These are phyloP conservation scores for Chlamydotis undulata DNA, from an alignment of 2,113 vertebrate genomes.

Conservation along the genomic window DNA sequence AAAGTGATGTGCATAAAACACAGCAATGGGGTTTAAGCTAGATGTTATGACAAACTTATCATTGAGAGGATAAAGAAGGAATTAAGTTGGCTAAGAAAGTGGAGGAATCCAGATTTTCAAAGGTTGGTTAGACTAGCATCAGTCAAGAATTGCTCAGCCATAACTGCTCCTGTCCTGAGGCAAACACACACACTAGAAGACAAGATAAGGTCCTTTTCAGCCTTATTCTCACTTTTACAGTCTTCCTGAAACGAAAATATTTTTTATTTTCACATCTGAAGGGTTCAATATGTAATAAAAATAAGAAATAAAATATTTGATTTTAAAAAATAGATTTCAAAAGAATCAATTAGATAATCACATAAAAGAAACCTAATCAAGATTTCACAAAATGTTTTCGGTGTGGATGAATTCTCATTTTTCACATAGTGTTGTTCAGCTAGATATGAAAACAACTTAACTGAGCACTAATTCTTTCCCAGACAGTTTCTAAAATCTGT, in stretches of 20 bases:
- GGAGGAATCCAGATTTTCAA: neutral
- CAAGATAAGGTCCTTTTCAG: neutral
- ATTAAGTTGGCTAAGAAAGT: neutral
- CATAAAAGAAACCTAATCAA: neutral
- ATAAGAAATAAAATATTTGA: neutral
- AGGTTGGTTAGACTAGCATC: neutral
- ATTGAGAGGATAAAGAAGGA: neutral
- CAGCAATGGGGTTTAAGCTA: neutral
- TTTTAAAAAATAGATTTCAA: neutral
- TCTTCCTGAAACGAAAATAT: neutral
- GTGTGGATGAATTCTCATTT: neutral
- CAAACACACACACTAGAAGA: neutral
- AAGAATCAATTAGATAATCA: neutral
- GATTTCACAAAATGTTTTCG: neutral
- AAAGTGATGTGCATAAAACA: neutral
- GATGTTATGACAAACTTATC: neutral
- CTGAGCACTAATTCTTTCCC: conserved; percentile 35
- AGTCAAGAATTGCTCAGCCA: neutral
- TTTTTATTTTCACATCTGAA: neutral
- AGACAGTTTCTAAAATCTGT: conserved; percentile 8
- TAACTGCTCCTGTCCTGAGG: neutral
- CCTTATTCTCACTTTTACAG: neutral
- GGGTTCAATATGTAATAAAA: neutral
- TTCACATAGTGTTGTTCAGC: neutral
- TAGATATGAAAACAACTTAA: conserved; percentile 41